Evolutionary conservation across 2,888 invertebrate species (phyloP), one percentile per base, ranked within the genome.

Genomic region (Nipponacmea schrenckii): DNA sequence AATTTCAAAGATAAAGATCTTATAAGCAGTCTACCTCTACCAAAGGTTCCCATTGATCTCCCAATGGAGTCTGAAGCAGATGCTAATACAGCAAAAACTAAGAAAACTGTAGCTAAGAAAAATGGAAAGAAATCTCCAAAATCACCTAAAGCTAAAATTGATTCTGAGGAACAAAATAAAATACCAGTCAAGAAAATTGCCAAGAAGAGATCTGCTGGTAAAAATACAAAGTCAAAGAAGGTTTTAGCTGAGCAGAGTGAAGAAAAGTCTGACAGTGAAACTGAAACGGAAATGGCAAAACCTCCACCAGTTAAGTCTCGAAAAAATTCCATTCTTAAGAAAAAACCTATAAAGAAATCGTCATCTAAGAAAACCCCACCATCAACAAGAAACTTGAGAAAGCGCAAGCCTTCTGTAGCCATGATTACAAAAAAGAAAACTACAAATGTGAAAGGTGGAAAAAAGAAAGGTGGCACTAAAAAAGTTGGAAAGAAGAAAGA

Each of bases 41-140:
- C 77, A 56, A 56, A 56, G 56, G 56, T 56, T n/a, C 74, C 77
- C 12, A 73, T 72, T 44, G 75, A 75, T 45, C 71, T 77, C 27
- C 46, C 75, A 46, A 24, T 70, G 24, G 14, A 44, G 8, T 39
- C 45, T 44, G 20, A 71, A 27, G 26, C 68, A 48, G 46, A 66
- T 64, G 70, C 68, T 39, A 65, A 64, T 26, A 20, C 45, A 69
- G 77, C 24, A 17, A 62, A 64, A 62, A 45, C 71, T 68, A 79
- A 71, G 71, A 71, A 67, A 71, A 76, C 64, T 46, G 74, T 50
- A 72, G 69, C 14, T 56, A 39, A 66, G 15, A 71, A 71, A 63
- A 45, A 68, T 17, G 64, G 27, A 39, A 67, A 56, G 39, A 74
- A 72, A 67, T 20, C 67, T 27, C 50, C 71, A 31, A 74, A 77